Conservation (phyloP, 2,113 vertebrate genomes). For the Sminthopsis crassicaudata region DNA sequence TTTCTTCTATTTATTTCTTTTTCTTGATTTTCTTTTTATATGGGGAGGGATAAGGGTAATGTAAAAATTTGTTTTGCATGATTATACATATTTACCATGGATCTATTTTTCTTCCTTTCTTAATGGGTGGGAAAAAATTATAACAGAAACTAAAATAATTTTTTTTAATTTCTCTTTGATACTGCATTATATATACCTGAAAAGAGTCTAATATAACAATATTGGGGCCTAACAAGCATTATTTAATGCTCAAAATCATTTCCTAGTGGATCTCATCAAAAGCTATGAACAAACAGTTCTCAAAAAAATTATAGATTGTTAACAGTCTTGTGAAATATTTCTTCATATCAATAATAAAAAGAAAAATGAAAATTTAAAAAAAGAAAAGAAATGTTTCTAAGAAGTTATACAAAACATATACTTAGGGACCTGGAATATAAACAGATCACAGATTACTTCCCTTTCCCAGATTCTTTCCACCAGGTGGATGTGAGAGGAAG, state of each 20-base stretch:
- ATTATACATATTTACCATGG: not conserved
- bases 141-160: not conserved
- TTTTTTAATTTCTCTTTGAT: not conserved
- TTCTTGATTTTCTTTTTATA: no score
- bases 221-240: no score
- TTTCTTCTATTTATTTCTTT: not conserved
- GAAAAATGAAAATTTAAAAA: no score
- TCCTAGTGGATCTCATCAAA: no score
- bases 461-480: not conserved
- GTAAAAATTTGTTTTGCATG: not conserved
- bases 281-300: no score
- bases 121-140: not conserved
- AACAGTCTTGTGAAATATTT: no score
- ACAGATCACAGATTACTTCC: not conserved
- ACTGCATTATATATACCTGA: no score
- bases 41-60: not conserved
- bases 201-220: no score
- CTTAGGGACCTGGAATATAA: not conserved
- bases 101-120: not conserved
- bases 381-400: not conserved
- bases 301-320: no score
- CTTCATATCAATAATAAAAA: no score
- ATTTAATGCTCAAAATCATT: no score
- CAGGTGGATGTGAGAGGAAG: not conserved
- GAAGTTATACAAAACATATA: not conserved